Percentiles rank a stretch among this genome's conserved stretches.
These are phyloP conservation scores for Polia nebulosa DNA, from an alignment of 2,888 invertebrate species.

Conservation along the genomic window DNA sequence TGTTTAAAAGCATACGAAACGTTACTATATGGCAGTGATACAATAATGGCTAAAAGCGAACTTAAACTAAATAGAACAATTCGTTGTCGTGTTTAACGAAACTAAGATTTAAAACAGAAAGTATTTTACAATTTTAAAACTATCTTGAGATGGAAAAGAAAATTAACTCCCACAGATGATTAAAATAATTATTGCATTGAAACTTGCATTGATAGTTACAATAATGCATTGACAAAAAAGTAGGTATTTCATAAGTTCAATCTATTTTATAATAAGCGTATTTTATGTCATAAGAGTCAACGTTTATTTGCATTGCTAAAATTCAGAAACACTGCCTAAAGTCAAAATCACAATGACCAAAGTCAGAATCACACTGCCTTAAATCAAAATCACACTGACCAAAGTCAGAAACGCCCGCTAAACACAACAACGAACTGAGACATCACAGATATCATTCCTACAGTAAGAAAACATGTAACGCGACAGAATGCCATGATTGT, in stretches of 20 bases:
- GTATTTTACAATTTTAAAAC: background rate
- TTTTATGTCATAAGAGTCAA: constrained; percentile 15
- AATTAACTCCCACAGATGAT: no score
- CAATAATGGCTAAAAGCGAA: constrained; percentile 67
- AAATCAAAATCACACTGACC: background rate
- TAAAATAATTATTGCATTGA: background rate
- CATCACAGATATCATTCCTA: constrained; percentile 88
- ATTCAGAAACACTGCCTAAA: background rate
- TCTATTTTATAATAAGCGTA: constrained; percentile 1
- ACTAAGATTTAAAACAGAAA: background rate
- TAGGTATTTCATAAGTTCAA: background rate
- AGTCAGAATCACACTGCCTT: background rate
- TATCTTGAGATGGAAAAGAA: background rate
- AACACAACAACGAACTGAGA: constrained; percentile 79
- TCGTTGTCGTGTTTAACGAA: constrained; percentile 56
- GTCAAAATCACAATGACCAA: background rate
- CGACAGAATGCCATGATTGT: constrained; percentile 75
- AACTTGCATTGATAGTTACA: constrained; percentile 22
- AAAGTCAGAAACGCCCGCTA: constrained; percentile 25
- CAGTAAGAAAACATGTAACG: constrained; percentile 72
- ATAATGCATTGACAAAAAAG: constrained; percentile 27
- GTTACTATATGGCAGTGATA: constrained; percentile 70
- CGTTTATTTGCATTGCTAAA: background rate
- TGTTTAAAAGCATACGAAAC: constrained; percentile 63
- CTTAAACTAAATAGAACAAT: constrained; percentile 64